A percentile compares a stretch with the other conserved stretches of the same genome.
Evolutionary conservation across 2,888 invertebrate species (phyloP).

Genomic region (Amaurobius ferox): DNA sequence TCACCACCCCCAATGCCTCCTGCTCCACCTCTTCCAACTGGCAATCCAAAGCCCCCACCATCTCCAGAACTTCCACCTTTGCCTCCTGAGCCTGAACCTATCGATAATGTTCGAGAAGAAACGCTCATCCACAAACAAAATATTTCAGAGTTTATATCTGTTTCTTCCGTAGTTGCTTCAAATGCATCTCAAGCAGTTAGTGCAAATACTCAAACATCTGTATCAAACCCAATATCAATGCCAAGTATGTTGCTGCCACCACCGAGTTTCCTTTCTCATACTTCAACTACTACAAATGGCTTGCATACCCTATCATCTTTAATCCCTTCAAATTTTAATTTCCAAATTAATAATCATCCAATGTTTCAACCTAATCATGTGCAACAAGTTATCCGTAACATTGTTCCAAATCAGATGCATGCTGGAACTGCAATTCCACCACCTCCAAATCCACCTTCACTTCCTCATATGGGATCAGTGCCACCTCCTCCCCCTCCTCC

Average conservation of each 20-base stretch:
- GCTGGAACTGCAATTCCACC: conserved; percentile 52
- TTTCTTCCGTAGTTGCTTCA: conserved; percentile 28
- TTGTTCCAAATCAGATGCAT: conserved; percentile 59
- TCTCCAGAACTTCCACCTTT: conserved; percentile 73
- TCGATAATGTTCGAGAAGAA: conserved; percentile 51
- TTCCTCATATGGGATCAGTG: conserved; percentile 56
- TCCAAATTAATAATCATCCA: conserved; percentile 56
- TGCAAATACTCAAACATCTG: conserved; percentile 39
- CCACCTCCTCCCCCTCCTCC: conserved; percentile 59
- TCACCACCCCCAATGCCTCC: conserved; percentile 72
- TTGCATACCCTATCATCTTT: conserved; percentile 33
- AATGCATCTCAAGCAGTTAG: conserved; percentile 31
- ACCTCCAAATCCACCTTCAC: conserved; percentile 39
- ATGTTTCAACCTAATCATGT: conserved; percentile 65
- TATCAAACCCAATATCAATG: conserved; percentile 54
- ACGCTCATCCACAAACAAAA: not conserved
- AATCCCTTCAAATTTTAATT: conserved; percentile 66
- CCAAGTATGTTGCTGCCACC: conserved; percentile 74
- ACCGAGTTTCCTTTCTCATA: conserved; percentile 74
- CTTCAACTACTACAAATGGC: conserved; percentile 57
- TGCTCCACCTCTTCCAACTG: conserved; percentile 64
- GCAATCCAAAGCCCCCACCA: conserved; percentile 76
- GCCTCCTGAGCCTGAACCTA: conserved; percentile 74
- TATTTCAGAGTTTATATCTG: conserved; percentile 25
- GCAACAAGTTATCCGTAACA: conserved; percentile 67